Evolutionary conservation across 37 sponge, comb jelly and placozoan species (phyloP), one percentile per base, ranked within the genome.

Genomic region (Tethya wilhelma): DNA sequence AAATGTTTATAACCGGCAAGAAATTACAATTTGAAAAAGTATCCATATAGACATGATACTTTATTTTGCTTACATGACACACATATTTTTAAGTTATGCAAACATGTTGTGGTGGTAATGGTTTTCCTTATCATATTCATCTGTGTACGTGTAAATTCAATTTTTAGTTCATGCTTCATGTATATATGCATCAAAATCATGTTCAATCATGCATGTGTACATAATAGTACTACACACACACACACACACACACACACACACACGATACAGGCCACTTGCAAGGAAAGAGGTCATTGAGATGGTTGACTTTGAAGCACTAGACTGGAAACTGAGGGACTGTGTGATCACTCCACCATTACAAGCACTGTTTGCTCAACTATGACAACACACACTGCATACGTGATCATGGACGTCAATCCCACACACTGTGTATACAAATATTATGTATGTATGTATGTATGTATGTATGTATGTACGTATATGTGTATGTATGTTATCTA

Each of bases 261-360:
- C 68, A 36, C 63, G 22, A n/a, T 33, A 45, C 59, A 75, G 75
- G 68, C 58, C 75, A 14, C 38, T 67, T 32, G 31, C 69, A 67
- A 49, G 73, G 19, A 78, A 82, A n/a, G 87, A 91, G 22, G 37
- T 91, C 4, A 84, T 91, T 53, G 92, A 91, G 79, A 57, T 26
- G 8, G 92, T 77, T 0, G 92, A 91, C 53, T 91, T 91, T 83
- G 87, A 91, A 39, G 92, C 87, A 30, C 67, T 91, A 38, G 92
- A 91, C 17, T 91, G 92, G 92, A 91, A 81, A 44, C 75, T 91
- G 20, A 36, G 87, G 67, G 80, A 65, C 0, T 86, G 87, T 57
- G 74, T 39, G 22, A 73, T 91, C n/a, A 78, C 70, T 4, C 55
- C 58, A 26, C 5, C 79, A 39, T 68, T 86, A 29, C 31, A 44